Base-by-base conservation (phyloP, 2,888 invertebrate species). In the Ectemnius cavifrons region DNA sequence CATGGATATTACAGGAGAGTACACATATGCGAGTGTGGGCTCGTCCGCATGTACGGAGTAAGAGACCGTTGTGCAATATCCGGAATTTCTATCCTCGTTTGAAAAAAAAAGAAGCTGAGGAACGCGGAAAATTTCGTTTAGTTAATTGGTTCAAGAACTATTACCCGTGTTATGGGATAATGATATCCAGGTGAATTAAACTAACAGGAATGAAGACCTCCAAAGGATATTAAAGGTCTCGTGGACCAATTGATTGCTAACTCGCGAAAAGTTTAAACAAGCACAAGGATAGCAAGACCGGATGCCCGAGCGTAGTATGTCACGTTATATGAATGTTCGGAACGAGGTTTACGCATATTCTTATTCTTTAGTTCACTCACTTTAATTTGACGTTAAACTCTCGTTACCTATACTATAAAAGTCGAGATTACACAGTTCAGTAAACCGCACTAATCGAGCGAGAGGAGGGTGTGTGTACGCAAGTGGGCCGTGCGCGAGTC, bases 361-460 rank as follows among this genome's bases (percentile, higher is more conserved):
- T 75, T 78, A 72, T 61, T 62, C 23, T 80, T 80, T 63, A 78
- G 8, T 37, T 37, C 37, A 37, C 60, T 72, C 69, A 66, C 67
- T 82, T 80, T 79, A 79, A 85, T 85, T 85, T 82, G 73, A 83
- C 78, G 75, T 80, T 72, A 64, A 78, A 83, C 75, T 85, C 81
- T 73, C 81, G 71, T 77, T 77, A 78, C 68, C 78, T 81, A 80
- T 71, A 23, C 23, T 82, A 80, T 75, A 79, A 84, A 86, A 83
- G 75, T 82, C 80, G 80, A 82, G 79, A 78, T 79, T 77, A 77
- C 75, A 71, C 64, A 65, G 73, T 71, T 80, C 58, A 47, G 61
- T 78, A 68, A 71, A 62, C 65, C 68, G 73, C 68, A 20, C 46
- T 68, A 67, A 80, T 65, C 67, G 65, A 72, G 71, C 49, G 52